Base-by-base conservation (phyloP, 92 coral and sea anemone genomes). In the Virgularia gustaviana region DNA sequence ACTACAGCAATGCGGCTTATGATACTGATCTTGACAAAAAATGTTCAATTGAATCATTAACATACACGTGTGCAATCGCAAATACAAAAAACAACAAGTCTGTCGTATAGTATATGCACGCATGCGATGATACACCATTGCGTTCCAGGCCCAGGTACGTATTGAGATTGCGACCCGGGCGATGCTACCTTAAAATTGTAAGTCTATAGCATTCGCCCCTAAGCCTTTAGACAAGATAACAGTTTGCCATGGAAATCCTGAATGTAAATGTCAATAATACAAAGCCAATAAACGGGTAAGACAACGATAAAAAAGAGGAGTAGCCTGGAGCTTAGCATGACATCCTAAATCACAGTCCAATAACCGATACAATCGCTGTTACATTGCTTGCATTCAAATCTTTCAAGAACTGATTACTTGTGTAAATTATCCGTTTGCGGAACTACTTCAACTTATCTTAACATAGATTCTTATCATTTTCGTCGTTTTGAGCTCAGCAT, bases 361-460 rank as follows among this genome's bases (percentile, higher is more conserved):
- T 68, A 12, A 52, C 47, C 19, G 75, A 68, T 68, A 68, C 39
- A 49, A 68, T 68, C 75, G 45, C 36, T 1, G 42, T 39, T 36
- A 36, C 42, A 63, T n/a, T 3, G 35, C 61, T 38, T 18, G 60
- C 20, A 51, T 31, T 68, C 0, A 18, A 68, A 68, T 51, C 75
- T 68, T 55, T 32, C 25, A 35, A 38, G 36, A 45, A 68, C 75
- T 49, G 75, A 68, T 68, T 49, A 55, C 55, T 68, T 29, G 75
- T 30, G 29, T 68, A 68, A 68, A 68, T 68, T 49, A 55, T 30
- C 28, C 75, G 61, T 68, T 68, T 68, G 75, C 33, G 35, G 34
- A 49, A 49, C 51, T 30, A 45, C 49, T 68, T 66, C 33, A n/a
- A 30, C 41, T 47, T 56, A 66, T 66, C 23, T 37, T 39, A 43